Base-by-base conservation (phyloP, 2,113 vertebrate species). In the Empidonax alnorum region DNA sequence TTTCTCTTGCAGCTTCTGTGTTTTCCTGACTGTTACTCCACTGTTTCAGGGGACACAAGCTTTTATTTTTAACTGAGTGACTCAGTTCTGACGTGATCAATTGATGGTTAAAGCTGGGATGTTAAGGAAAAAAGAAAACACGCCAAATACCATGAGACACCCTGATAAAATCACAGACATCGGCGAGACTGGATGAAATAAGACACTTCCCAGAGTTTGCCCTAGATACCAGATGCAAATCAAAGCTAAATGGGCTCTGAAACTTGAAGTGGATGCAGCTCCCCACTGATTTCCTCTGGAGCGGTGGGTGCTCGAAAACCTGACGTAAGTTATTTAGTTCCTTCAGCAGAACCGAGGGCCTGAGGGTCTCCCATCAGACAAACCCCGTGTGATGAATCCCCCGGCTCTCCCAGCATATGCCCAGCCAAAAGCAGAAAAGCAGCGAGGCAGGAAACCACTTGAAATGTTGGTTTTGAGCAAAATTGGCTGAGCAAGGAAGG, bases 171-270 rank as follows among this genome's bases (percentile, higher is more conserved):
- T 94, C 89, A 78, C 58, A 85, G 82, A 68, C 53, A 5, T 12
- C 0, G 9, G 47, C 1, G 12, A 87, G 89, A 37, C 89, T 6
- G 81, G 69, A 78, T 94, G 89, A 93, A 94, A 91, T 5, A 6
- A 91, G 87, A 76, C 58, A 61, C 84, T 92, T 94, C 39, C 66
- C 73, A 63, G 91, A 52, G 69, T 85, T 72, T 93, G 93, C 81
- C 96, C 89, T 50, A 87, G 84, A 93, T 91, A 82, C 84, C 84
- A 91, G 77, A 73, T 76, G 69, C 87, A 95, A 96, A 96, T 95
- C 87, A 85, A 72, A 93, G 79, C 83, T 84, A 88, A 93, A 69
- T 11, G 68, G 83, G 79, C 76, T 89, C 94, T 55, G 72, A 93
- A 88, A 74, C 62, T 41, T 49, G 66, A 82, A 82, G 78, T 41